Percentiles rank a stretch among this genome's conserved stretches.
phyloP scores from a whole-genome alignment of 2,888 invertebrate species.

The Nomada lathburiana region DNA sequence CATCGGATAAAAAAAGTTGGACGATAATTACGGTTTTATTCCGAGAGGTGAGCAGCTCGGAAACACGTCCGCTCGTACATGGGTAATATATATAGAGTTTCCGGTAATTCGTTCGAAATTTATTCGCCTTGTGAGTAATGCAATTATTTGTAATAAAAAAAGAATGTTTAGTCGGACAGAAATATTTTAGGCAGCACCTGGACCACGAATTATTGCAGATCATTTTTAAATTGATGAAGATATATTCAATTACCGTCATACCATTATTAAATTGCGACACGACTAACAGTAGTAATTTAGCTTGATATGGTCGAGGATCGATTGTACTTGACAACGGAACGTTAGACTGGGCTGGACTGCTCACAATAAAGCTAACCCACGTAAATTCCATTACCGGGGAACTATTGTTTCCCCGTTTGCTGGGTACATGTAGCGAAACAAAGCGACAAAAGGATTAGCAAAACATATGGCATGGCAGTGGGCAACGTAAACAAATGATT shows the following conservation, averaged over 20 bases:
- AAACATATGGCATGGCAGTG: slow-evolving; percentile 36
- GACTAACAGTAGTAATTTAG: slow-evolving; percentile 19
- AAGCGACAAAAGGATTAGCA: slow-evolving; percentile 62
- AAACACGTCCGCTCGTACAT: too few relatives aligned
- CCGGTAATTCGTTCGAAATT: too few relatives aligned
- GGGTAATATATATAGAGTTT: too few relatives aligned
- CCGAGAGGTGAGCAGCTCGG: too few relatives aligned
- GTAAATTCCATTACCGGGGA: slow-evolving; percentile 49
- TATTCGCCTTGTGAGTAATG: too few relatives aligned
- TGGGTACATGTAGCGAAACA: slow-evolving; percentile 46
- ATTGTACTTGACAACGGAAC: slow-evolving; percentile 37
- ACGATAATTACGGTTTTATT: too few relatives aligned
- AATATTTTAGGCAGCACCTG: too few relatives aligned
- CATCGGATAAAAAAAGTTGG: background rate
- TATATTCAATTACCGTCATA: background rate
- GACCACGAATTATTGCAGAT: too few relatives aligned
- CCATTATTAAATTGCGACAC: slow-evolving; percentile 2
- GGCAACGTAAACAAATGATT: slow-evolving; percentile 60
- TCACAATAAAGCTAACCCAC: slow-evolving; percentile 53
- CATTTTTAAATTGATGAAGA: background rate
- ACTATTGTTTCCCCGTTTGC: slow-evolving; percentile 53
- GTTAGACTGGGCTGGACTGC: slow-evolving; percentile 6
- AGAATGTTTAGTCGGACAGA: too few relatives aligned
- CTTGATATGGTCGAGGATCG: slow-evolving; percentile 26
- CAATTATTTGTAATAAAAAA: too few relatives aligned